phyloP scores from a whole-genome alignment of 1,140 invertebrate species.

The Lucilia cuprina region DNA sequence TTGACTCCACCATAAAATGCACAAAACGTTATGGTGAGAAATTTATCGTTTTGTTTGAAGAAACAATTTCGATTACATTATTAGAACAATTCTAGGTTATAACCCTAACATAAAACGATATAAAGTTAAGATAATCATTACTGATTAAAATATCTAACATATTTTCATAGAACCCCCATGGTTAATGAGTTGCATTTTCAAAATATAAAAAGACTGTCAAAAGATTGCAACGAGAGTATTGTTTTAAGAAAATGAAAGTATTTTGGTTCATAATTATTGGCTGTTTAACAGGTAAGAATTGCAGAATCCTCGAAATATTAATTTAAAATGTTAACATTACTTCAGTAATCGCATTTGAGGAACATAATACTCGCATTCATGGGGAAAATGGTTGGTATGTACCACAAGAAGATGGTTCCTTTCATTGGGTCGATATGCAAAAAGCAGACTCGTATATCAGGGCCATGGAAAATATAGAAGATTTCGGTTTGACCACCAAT shows the following conservation, averaged over 20 bases:
- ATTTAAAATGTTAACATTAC: too few species aligned
- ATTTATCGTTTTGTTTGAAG: too few species aligned
- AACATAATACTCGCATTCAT: constrained; percentile 10
- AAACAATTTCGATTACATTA: too few species aligned
- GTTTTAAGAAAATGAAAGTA: not conserved
- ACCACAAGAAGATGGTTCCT: constrained; percentile 39
- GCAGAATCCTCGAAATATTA: too few species aligned
- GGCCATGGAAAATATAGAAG: not conserved
- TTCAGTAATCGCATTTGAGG: not conserved
- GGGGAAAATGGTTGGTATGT: constrained; percentile 48
- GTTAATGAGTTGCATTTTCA: not conserved
- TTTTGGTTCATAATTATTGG: not conserved
- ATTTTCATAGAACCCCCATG: not conserved
- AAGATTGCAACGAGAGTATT: not conserved
- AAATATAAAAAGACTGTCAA: not conserved
- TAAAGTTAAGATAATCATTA: not conserved
- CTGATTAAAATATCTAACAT: not conserved
- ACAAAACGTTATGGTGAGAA: too few species aligned
- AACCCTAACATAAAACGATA: too few species aligned
- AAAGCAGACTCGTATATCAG: constrained; percentile 32
- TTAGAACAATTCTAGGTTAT: too few species aligned
- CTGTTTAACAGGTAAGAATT: not conserved
- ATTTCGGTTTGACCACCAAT: not conserved
- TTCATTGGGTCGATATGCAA: constrained; percentile 40
- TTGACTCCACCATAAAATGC: too few species aligned